These are phyloP conservation scores for Anthopleura sola DNA, from an alignment of 64 coral and sea anemone genomes.

Conservation along the genomic window DNA sequence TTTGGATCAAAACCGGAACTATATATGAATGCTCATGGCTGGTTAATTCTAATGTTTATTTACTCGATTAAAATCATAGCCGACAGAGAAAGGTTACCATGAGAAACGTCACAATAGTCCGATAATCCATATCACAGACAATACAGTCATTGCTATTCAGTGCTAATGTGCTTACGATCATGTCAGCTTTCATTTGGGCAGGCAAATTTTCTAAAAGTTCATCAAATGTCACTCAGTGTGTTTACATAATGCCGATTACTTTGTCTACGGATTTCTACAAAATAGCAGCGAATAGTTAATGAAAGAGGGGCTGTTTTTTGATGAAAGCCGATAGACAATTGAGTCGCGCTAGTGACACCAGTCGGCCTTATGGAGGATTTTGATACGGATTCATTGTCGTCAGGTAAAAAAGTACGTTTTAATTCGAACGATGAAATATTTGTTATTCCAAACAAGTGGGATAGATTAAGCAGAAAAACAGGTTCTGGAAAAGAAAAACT, in stretches of 20 bases:
- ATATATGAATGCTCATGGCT: too few relatives aligned
- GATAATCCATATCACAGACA: not conserved
- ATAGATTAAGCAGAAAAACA: constrained; percentile 38
- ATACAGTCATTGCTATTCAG: not conserved
- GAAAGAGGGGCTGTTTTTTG: not conserved
- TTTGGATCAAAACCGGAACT: too few relatives aligned
- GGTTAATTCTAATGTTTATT: too few relatives aligned
- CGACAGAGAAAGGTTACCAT: too few relatives aligned
- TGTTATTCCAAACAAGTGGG: constrained; percentile 90
- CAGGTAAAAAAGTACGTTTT: constrained; percentile 76
- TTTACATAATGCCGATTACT: not conserved
- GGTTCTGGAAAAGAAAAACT: constrained; percentile 15
- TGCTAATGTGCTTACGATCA: not conserved
- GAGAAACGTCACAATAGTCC: not conserved
- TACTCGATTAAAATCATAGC: too few relatives aligned
- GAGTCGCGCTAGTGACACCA: not conserved
- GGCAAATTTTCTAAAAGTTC: not conserved
- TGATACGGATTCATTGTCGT: not conserved
- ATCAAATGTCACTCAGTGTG: not conserved
- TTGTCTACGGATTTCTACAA: not conserved
- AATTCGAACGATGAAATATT: constrained; percentile 83
- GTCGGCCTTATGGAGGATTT: not conserved
- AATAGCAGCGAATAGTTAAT: not conserved
- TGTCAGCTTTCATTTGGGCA: not conserved
- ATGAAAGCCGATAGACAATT: not conserved